Percentiles rank a stretch among this genome's conserved stretches.
phyloP scores from a whole-genome alignment of 1,140 invertebrate species.

The Paralvinella palmiformis region DNA sequence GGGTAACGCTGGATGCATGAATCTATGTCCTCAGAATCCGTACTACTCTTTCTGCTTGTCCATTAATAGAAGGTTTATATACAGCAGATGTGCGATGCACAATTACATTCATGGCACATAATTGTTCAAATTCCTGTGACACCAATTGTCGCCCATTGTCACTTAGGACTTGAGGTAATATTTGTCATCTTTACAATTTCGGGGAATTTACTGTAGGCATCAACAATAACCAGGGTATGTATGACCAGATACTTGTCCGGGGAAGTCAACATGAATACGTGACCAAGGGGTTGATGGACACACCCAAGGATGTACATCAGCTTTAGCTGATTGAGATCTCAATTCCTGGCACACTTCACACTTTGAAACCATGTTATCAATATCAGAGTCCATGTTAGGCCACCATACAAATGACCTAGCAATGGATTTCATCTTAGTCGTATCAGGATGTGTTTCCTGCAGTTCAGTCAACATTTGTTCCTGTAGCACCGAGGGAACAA shows the following conservation, averaged over 20 bases:
- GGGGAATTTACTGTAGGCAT: not conserved
- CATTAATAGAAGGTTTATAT: constrained; percentile 29
- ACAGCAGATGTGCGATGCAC: constrained; percentile 22
- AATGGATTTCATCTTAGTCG: not conserved
- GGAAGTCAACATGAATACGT: not conserved
- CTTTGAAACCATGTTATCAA: not conserved
- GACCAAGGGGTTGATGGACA: not conserved
- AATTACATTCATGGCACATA: constrained; percentile 22
- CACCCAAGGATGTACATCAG: not conserved
- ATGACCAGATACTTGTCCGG: not conserved
- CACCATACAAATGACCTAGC: not conserved
- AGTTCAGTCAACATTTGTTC: not conserved
- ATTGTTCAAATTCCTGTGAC: constrained; percentile 25
- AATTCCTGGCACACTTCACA: not conserved
- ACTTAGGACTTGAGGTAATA: too few species aligned
- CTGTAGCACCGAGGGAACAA: not conserved
- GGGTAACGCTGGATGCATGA: too few species aligned
- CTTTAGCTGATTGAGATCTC: not conserved
- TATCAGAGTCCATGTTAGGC: not conserved
- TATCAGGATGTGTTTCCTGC: not conserved
- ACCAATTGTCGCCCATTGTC: constrained; percentile 32
- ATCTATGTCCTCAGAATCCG: constrained; percentile 10
- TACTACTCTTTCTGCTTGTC: constrained; percentile 28
- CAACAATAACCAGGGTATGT: not conserved
- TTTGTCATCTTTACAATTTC: not conserved